phyloP scores from a whole-genome alignment of 2,113 vertebrate species.

The Cottus gobio region DNA sequence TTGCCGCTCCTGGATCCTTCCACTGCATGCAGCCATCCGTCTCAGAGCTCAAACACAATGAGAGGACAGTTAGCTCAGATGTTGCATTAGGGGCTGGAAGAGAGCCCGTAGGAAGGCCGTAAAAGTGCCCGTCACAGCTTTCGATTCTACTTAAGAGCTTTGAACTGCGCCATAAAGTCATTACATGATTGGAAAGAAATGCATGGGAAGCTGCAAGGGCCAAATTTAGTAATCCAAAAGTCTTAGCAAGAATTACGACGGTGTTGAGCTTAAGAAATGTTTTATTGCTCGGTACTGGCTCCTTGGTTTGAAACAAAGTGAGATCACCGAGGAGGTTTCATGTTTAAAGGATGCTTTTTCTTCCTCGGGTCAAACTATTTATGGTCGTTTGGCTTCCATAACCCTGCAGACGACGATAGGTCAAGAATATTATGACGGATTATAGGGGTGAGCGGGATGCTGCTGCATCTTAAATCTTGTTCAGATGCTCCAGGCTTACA shows the following conservation, averaged over 20 bases:
- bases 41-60: slow-evolving; percentile 57
- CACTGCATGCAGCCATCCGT: slow-evolving; percentile 48
- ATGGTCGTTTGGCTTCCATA: slow-evolving; percentile 15
- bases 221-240: slow-evolving; percentile 51
- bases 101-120: slow-evolving; percentile 37
- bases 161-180: slow-evolving; percentile 59
- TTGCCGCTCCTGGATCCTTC: slow-evolving; percentile 42
- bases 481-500: slow-evolving; percentile 28
- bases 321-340: slow-evolving; percentile 15
- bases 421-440: slow-evolving; percentile 31
- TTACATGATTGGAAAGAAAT: slow-evolving; percentile 66
- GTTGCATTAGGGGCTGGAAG: slow-evolving; percentile 50
- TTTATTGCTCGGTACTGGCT: slow-evolving; percentile 43
- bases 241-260: slow-evolving; percentile 55
- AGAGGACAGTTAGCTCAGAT: slow-evolving; percentile 47
- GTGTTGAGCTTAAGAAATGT: slow-evolving; percentile 46
- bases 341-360: background rate
- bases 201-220: slow-evolving; percentile 59
- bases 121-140: slow-evolving; percentile 60
- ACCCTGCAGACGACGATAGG: slow-evolving; percentile 23
- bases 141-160: slow-evolving; percentile 52
- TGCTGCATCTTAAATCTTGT: slow-evolving; percentile 39
- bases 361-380: slow-evolving; percentile 22
- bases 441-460: slow-evolving; percentile 10
- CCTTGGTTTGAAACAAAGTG: slow-evolving; percentile 43